A percentile compares a stretch with the other conserved stretches of the same genome.
Evolutionary conservation across 2,113 vertebrate genomes (phyloP).

Genomic region (Nestor notabilis): DNA sequence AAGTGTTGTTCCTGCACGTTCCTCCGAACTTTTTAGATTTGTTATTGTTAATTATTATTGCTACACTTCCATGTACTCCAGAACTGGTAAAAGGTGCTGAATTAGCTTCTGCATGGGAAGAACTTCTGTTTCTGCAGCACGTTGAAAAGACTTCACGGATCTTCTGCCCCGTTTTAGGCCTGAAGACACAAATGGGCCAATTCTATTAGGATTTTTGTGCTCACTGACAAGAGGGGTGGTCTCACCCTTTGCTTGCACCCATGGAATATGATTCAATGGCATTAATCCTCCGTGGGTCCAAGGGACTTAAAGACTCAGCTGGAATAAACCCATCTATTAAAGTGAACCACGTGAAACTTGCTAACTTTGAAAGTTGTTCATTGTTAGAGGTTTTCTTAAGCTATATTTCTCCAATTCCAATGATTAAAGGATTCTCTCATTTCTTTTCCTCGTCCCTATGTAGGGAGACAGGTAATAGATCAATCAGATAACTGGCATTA

Average conservation of each 20-base stretch:
- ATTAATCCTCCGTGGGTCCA: accelerated
- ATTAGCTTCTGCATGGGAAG: not conserved
- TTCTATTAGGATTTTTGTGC: not conserved
- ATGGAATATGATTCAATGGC: accelerated
- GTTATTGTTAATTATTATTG: not conserved
- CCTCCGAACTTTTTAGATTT: not conserved
- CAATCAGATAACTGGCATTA: constrained; percentile 29
- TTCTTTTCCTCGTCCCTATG: not conserved
- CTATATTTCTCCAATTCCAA: not conserved
- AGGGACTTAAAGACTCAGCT: not conserved
- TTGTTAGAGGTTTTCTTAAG: not conserved
- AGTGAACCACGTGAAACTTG: not conserved
- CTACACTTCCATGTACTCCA: not conserved
- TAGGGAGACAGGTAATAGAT: constrained; percentile 8
- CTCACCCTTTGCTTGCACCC: not conserved
- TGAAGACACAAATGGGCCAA: not conserved
- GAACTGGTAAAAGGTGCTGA: not conserved
- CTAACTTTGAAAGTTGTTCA: not conserved
- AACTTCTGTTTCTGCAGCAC: not conserved
- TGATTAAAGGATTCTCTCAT: not conserved
- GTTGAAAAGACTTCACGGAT: accelerated
- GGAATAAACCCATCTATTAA: not conserved
- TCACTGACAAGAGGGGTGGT: not conserved
- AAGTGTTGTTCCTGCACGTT: not conserved
- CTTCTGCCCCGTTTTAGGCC: not conserved